Percentiles rank a stretch among this genome's conserved stretches.
These are phyloP conservation scores for Tridacna crocea DNA, from an alignment of 2,888 invertebrate species.

Conservation along the genomic window DNA sequence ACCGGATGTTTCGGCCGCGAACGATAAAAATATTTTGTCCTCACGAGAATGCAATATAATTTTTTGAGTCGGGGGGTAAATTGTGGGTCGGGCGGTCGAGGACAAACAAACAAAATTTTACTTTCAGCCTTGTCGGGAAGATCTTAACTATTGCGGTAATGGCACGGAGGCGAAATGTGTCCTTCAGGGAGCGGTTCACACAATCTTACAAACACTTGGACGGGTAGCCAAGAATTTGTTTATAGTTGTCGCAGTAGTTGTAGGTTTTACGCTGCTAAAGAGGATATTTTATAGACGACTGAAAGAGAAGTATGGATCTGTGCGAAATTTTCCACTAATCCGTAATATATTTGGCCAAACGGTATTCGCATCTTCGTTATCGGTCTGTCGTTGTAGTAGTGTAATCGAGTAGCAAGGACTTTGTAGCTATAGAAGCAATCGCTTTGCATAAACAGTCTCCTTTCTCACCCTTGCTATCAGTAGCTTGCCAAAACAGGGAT, in stretches of 20 bases:
- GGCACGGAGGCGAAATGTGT: neutral
- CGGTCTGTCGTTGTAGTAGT: neutral
- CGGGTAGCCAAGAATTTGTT: neutral
- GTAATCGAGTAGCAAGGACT: too few relatives aligned
- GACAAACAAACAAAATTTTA: too few relatives aligned
- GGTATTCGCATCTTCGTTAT: neutral
- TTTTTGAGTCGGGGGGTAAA: too few relatives aligned
- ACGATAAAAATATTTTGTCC: too few relatives aligned
- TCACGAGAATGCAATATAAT: too few relatives aligned
- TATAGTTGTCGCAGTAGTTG: neutral
- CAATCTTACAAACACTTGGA: neutral
- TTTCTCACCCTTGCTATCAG: too few relatives aligned
- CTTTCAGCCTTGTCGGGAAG: too few relatives aligned
- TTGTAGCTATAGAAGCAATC: too few relatives aligned
- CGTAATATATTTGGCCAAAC: neutral
- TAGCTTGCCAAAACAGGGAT: too few relatives aligned
- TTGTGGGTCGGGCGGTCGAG: too few relatives aligned
- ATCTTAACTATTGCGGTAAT: slow-evolving; percentile 6
- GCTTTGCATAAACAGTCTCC: too few relatives aligned
- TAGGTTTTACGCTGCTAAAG: slow-evolving; percentile 1
- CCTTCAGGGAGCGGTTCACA: neutral
- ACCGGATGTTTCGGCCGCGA: too few relatives aligned
- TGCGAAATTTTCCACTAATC: slow-evolving; percentile 2
- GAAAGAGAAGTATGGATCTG: slow-evolving; percentile 6
- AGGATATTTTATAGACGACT: neutral